These are phyloP conservation scores for Tanytarsus gracilentus DNA, from an alignment of 2,888 invertebrate genomes.

Conservation along the genomic window DNA sequence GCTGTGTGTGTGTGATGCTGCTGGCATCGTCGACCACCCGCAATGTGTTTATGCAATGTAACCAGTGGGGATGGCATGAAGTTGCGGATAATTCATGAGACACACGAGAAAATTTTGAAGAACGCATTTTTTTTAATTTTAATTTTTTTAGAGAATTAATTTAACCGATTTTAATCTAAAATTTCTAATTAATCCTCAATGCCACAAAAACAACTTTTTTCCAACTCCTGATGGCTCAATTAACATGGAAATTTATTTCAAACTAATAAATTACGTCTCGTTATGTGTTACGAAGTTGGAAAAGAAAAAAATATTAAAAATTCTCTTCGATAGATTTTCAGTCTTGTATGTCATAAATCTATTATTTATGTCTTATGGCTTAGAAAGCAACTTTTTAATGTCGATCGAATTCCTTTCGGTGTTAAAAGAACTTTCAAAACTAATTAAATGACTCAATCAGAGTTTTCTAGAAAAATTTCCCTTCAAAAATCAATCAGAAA, in stretches of 20 bases:
- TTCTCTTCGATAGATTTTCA: not conserved
- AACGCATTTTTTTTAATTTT: too few species aligned
- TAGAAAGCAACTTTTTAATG: too few species aligned
- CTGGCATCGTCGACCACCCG: not conserved
- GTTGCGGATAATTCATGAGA: too few species aligned
- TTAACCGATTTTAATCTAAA: too few species aligned
- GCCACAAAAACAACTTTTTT: too few species aligned
- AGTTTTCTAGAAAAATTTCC: not conserved
- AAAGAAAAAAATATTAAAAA: not conserved
- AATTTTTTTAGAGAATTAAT: too few species aligned
- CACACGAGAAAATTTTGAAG: too few species aligned
- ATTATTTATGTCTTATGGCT: slow-evolving; percentile 18
- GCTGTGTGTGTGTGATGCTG: not conserved
- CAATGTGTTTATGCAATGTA: not conserved
- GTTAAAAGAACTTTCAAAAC: not conserved
- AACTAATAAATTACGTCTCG: too few species aligned
- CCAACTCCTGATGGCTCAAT: slow-evolving; percentile 17
- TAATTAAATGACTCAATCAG: slow-evolving; percentile 24
- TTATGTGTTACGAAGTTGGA: not conserved
- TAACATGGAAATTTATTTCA: slow-evolving; percentile 15
- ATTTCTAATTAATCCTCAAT: not conserved
- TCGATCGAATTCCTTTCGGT: not conserved
- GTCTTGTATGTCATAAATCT: slow-evolving; percentile 19
- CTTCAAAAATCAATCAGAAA: too few species aligned
- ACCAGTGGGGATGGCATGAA: too few species aligned